Evolutionary conservation across 2,888 invertebrate genomes (phyloP).

Genomic region (Metallyticus violacea): DNA sequence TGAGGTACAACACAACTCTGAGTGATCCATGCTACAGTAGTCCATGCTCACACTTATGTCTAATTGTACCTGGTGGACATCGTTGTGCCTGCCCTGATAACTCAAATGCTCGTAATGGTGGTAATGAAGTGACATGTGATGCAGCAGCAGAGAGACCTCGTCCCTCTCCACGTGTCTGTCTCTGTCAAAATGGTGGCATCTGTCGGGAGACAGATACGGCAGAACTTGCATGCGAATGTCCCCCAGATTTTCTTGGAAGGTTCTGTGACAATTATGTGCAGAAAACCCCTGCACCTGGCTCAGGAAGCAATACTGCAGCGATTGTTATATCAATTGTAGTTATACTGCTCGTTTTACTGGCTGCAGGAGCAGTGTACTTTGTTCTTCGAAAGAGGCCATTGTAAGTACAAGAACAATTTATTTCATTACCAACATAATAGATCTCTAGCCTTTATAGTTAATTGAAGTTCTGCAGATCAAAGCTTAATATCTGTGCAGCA

Average conservation of each 20-base stretch:
- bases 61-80: constrained; percentile 82
- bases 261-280: constrained; percentile 68
- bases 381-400: constrained; percentile 79
- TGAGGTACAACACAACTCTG: constrained; percentile 75
- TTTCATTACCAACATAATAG: background rate
- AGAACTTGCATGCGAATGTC: constrained; percentile 67
- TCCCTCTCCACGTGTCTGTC: constrained; percentile 73
- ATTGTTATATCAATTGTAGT: constrained; percentile 81
- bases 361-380: constrained; percentile 75
- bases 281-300: constrained; percentile 54
- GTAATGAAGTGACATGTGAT: constrained; percentile 74
- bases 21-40: constrained; percentile 66
- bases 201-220: constrained; percentile 22
- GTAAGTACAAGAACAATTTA: constrained; percentile 56
- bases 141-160: constrained; percentile 75
- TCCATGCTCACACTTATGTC: constrained; percentile 89
- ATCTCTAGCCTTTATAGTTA: too few relatives aligned
- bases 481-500: too few relatives aligned
- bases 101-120: constrained; percentile 44
- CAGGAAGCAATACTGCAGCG: constrained; percentile 62
- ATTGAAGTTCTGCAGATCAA: too few relatives aligned
- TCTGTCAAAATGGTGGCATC: constrained; percentile 72
- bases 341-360: constrained; percentile 66
- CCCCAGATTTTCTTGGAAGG: constrained; percentile 66
- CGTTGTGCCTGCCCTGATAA: constrained; percentile 90